These are phyloP conservation scores for Pycnonotus jocosus DNA, from an alignment of 2,113 vertebrate species.

Conservation along the genomic window DNA sequence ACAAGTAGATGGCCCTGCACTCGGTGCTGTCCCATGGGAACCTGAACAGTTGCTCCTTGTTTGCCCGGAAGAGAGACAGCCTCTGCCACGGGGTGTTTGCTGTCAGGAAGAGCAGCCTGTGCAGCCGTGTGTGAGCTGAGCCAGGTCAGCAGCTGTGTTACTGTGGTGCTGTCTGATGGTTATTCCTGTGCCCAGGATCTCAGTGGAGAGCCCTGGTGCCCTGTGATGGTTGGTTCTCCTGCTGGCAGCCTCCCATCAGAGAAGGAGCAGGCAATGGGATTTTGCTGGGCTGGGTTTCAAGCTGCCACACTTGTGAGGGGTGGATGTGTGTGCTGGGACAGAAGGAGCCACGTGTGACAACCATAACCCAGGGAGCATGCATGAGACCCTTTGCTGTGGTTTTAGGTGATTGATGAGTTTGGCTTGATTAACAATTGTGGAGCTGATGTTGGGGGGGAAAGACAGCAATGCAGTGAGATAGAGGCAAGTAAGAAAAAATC, in stretches of 20 bases:
- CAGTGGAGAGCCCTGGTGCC: background rate
- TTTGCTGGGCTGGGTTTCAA: background rate
- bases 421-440: background rate
- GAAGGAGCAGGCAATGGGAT: background rate
- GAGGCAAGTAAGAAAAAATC: background rate
- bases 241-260: background rate
- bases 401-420: background rate
- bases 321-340: fast-evolving
- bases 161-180: background rate
- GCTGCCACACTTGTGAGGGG: fast-evolving
- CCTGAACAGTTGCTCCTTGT: background rate
- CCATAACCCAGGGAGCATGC: background rate
- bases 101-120: background rate
- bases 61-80: background rate
- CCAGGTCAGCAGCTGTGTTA: background rate
- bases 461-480: background rate
- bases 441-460: background rate
- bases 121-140: background rate
- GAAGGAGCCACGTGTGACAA: background rate
- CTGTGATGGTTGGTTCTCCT: background rate
- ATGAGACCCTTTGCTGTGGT: background rate
- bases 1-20: background rate
- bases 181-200: background rate
- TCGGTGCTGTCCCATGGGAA: background rate
- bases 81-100: background rate